Evolutionary conservation across 1,140 invertebrate genomes (phyloP), one percentile per base, ranked within the genome.

Genomic region (Anoplophora glabripennis): DNA sequence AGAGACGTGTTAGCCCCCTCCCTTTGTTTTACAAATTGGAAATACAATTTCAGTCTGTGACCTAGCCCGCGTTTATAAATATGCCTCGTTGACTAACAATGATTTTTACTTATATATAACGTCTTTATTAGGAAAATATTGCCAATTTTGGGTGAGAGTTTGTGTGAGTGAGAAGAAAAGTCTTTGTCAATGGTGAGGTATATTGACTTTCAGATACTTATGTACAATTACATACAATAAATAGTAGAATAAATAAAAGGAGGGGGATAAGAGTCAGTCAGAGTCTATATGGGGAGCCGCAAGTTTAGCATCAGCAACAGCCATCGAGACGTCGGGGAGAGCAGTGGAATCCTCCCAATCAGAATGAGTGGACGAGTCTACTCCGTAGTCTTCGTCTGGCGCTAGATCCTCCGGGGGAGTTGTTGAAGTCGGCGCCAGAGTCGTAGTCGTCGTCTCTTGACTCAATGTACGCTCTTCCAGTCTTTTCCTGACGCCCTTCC

Each of bases 241-340:
- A 73, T 73, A 73, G 53, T 59, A 71, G 62, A 68, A 73, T 73
- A 73, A 72, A 73, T 73, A 68, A 72, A 60, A 65, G 54, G 47
- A 66, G 61, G 51, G 53, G 40, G 46, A 41, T 17, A 44, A 49
- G 59, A 69, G 64, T 72, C 68, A 73, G 70, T 71, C 68, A 62
- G 65, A 68, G 55, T 67, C 62, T 57, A 53, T 47, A 61, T 65
- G 49, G 54, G 63, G 37, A 46, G 45, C 55, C 42, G 45, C 67
- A 52, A 45, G 14, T 35, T 57, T 64, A 54, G 34, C 59, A 37
- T 59, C 63, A 53, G 51, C 60, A 58, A 59, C 57, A 35, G 61
- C 53, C 57, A 67, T 63, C 52, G 59, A 64, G 57, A 67, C 57
- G 21, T 70, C 67, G 12, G 68, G 61, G 47, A 64, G 21, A 40